Evolutionary conservation across 2,797 vertebrate species (phyloP), one percentile per base, ranked within the genome.

Genomic region (Lates japonicus): DNA sequence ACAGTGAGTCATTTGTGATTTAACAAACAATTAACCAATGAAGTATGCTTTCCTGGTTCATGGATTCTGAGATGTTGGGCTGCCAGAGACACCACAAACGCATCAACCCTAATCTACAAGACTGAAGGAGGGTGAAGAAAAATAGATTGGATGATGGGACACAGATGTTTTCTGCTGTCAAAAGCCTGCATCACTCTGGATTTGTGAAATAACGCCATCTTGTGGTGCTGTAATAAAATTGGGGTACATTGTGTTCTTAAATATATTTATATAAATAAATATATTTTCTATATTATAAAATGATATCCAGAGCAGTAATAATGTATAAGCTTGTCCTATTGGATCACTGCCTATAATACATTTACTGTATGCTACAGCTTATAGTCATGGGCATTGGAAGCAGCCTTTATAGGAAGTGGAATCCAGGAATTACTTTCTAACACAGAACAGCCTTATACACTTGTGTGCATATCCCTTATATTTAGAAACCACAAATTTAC

Each of bases 201-300:
- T 82, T 74, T 90, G 87, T 64, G 72, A 87, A 93, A 94, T 88
- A 81, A n/a, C 70, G 90, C 94, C 95, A 95, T 90, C 95, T 94
- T 89, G 94, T 95, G 95, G 94, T 65, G 20, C 4, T 70, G 7
- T 48, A 11, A 63, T 60, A 67, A 51, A 68, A 22, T 8, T 49
- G 57, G 70, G 60, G 73, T 82, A 86, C 79, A 91, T 83, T 46
- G 70, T 90, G 81, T 92, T 88, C 87, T 74, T n/a, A n/a, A n/a
- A n/a, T n/a, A n/a, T n/a, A n/a, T n/a, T n/a, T n/a, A n/a, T n/a
- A n/a, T n/a, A n/a, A n/a, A n/a, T n/a, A n/a, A 61, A 88, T 67
- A 61, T 9, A 72, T 68, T 71, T 82, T 68, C 71, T 3, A 55
- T 69, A 57, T 62, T 10, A 62, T 22, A 33, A 76, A 84, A 61